Evolutionary conservation across 1,140 invertebrate species (phyloP).

Genomic region (Aphaenogaster ashmeadi): DNA sequence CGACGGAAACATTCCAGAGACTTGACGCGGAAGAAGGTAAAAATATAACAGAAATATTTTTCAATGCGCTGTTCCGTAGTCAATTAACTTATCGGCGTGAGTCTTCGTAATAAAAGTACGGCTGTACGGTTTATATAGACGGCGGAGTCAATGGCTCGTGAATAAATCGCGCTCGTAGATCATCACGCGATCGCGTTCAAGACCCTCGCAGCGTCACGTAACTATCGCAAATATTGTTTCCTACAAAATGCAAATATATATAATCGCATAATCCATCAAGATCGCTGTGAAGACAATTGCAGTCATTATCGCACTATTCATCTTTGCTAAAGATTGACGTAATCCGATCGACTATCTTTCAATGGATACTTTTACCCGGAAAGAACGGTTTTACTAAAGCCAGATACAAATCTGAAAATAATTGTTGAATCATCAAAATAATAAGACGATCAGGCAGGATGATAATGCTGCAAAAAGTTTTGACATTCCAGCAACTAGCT

Average conservation of each 20-base stretch:
- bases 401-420: too few relatives aligned
- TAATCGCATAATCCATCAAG: background rate
- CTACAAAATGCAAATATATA: conserved; percentile 5
- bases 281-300: background rate
- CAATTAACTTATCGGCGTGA: conserved; percentile 47
- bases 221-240: conserved; percentile 9
- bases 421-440: too few relatives aligned
- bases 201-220: conserved; percentile 8
- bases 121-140: conserved; percentile 36
- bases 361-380: background rate
- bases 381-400: too few relatives aligned
- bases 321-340: background rate
- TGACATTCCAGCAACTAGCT: too few relatives aligned
- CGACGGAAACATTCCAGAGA: background rate
- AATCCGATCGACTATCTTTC: background rate
- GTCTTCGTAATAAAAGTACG: conserved; percentile 49
- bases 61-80: conserved; percentile 45
- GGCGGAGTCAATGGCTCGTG: conserved; percentile 55
- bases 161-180: conserved; percentile 45
- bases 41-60: conserved; percentile 18
- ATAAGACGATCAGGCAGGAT: too few relatives aligned
- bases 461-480: too few relatives aligned
- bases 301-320: background rate
- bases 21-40: background rate
- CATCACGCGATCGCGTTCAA: conserved; percentile 55